Evolutionary conservation across 2,888 invertebrate species (phyloP).

Genomic region (Drosophila stalkeri): DNA sequence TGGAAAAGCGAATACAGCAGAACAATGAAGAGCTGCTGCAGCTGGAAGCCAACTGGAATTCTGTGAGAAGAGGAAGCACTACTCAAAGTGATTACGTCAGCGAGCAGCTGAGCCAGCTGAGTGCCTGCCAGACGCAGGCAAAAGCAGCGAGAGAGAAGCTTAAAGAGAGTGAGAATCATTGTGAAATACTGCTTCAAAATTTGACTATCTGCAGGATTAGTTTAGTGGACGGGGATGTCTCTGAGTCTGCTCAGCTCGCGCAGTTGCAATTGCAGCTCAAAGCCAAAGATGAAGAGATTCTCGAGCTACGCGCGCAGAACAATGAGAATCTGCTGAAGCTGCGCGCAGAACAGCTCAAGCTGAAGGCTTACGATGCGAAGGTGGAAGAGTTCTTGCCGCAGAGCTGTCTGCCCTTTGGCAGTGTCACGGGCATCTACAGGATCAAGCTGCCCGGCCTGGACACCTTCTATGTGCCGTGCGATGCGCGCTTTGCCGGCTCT

Average conservation of each 20-base stretch:
- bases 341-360: neutral
- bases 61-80: neutral
- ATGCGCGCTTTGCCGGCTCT: conserved; percentile 86
- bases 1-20: neutral
- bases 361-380: conserved; percentile 13
- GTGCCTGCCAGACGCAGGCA: neutral
- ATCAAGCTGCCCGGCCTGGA: conserved; percentile 15
- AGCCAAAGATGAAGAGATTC: neutral
- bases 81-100: neutral
- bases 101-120: conserved; percentile 3
- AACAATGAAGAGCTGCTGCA: neutral
- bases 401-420: conserved; percentile 36
- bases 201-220: conserved; percentile 7
- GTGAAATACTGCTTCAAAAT: neutral
- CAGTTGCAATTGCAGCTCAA: neutral
- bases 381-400: conserved; percentile 21
- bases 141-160: neutral
- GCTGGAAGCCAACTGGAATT: neutral
- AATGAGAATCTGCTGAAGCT: neutral
- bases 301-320: neutral
- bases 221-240: neutral
- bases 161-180: neutral
- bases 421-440: conserved; percentile 26
- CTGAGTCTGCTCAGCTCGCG: no score
- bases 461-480: conserved; percentile 87